A percentile compares a stretch with the other conserved stretches of the same genome.
phyloP scores from a whole-genome alignment of 2,888 invertebrate species.

The Pherbina coryleti region DNA sequence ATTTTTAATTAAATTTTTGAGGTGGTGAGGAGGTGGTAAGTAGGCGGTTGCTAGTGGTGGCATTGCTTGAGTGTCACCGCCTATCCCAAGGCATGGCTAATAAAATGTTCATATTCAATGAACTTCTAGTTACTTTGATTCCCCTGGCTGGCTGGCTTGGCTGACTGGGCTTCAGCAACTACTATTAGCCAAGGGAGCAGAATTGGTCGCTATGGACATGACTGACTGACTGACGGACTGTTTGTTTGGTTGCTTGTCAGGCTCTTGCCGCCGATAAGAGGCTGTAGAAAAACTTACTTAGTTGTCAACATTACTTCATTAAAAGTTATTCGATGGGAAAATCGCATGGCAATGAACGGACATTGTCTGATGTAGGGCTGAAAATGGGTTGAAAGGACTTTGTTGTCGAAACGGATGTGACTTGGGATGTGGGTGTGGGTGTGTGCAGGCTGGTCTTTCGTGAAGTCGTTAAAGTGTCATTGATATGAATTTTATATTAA shows the following conservation, averaged over 20 bases:
- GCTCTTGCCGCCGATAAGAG: constrained; percentile 16
- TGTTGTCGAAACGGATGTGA: background rate
- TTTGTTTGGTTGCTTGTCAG: background rate
- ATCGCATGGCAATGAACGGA: constrained; percentile 16
- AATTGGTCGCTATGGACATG: background rate
- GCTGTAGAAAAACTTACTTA: constrained; percentile 16
- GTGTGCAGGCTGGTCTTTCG: background rate
- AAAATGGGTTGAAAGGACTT: background rate
- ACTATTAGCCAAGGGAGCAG: background rate
- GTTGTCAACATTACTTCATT: constrained; percentile 31
- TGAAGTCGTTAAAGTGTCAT: constrained; percentile 14
- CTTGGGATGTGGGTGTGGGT: background rate
- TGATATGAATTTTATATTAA: background rate
- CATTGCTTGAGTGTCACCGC: background rate
- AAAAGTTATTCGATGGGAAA: constrained; percentile 31
- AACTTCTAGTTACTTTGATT: constrained; percentile 3
- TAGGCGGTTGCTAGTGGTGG: background rate
- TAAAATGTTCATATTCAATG: constrained; percentile 32
- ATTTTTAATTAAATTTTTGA: constrained; percentile 31
- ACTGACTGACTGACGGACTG: background rate
- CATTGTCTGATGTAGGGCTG: background rate
- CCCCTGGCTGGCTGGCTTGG: background rate
- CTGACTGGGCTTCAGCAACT: background rate
- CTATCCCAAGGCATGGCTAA: constrained; percentile 17
- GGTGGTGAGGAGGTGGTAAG: background rate